Conservation (phyloP, 2,113 vertebrate species). For the Athene cunicularia region DNA sequence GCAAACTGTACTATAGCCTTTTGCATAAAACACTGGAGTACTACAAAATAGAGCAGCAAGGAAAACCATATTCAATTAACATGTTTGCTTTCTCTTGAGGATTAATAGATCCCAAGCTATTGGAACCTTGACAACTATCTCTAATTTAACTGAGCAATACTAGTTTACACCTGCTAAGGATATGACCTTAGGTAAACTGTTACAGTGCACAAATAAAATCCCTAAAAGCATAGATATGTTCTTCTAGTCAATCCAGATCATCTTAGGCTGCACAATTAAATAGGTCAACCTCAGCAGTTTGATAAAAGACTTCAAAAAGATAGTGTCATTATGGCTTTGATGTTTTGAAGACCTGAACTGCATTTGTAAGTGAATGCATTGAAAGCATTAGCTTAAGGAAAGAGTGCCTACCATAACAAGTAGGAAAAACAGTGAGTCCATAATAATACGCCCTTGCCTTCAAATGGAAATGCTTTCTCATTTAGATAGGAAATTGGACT, state of each 20-base stretch:
- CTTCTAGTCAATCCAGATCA: slow-evolving; percentile 40
- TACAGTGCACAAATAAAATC: background rate
- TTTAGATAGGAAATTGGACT: slow-evolving; percentile 56
- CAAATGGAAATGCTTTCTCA: slow-evolving; percentile 36
- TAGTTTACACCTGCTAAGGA: background rate
- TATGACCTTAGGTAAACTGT: background rate
- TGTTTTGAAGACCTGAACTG: slow-evolving; percentile 62
- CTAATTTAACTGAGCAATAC: background rate
- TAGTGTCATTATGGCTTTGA: slow-evolving; percentile 59
- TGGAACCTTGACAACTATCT: background rate
- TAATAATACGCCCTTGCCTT: slow-evolving; percentile 13
- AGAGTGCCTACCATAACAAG: slow-evolving; percentile 16
- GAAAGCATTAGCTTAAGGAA: slow-evolving; percentile 44
- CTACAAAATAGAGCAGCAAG: background rate
- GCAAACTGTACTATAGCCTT: background rate
- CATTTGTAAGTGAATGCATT: slow-evolving; percentile 65
- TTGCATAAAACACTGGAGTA: background rate
- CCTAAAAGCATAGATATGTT: background rate
- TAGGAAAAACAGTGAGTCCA: background rate
- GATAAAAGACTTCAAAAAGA: slow-evolving; percentile 68
- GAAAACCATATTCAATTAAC: background rate
- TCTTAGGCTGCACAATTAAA: slow-evolving; percentile 67
- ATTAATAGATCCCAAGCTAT: background rate
- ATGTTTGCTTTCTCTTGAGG: background rate
- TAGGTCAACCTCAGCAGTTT: slow-evolving; percentile 45